phyloP scores from a whole-genome alignment of 92 coral and sea anemone species.

The Phymanthus crucifer region DNA sequence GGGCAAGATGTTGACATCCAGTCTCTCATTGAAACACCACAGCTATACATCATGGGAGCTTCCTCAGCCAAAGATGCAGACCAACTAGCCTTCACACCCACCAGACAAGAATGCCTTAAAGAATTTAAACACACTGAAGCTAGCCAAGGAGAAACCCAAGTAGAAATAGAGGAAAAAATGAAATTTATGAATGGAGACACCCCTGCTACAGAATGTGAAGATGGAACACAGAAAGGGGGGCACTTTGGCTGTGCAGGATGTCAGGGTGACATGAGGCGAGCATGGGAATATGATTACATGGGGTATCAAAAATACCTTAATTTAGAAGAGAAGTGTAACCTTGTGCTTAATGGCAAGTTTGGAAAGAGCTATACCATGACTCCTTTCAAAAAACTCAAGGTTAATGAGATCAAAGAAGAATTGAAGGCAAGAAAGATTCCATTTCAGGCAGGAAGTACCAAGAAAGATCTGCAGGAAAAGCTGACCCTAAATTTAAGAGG shows the following conservation, averaged over 20 bases:
- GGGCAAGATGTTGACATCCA: slow-evolving; percentile 25
- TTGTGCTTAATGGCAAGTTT: slow-evolving; percentile 29
- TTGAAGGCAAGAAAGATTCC: slow-evolving; percentile 16
- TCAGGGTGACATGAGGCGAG: slow-evolving; percentile 38
- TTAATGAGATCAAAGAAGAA: slow-evolving; percentile 22
- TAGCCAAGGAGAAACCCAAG: neutral
- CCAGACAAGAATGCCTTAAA: slow-evolving; percentile 21
- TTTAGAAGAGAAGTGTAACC: slow-evolving; percentile 23
- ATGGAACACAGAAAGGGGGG: slow-evolving; percentile 41
- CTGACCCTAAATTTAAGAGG: slow-evolving; percentile 12
- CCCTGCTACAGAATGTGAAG: slow-evolving; percentile 44
- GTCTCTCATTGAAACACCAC: slow-evolving; percentile 30
- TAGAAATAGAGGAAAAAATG: slow-evolving; percentile 20
- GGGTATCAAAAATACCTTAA: slow-evolving; percentile 15
- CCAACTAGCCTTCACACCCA: slow-evolving; percentile 33
- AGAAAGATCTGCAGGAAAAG: slow-evolving; percentile 20
- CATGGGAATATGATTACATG: slow-evolving; percentile 39
- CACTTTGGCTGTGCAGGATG: slow-evolving; percentile 20
- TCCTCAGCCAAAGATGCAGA: slow-evolving; percentile 41
- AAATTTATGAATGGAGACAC: slow-evolving; percentile 39
- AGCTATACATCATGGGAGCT: slow-evolving; percentile 32
- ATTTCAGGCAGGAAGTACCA: neutral
- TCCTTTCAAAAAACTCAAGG: slow-evolving; percentile 39
- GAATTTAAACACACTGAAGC: neutral
- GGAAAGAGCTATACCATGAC: slow-evolving; percentile 7